Base-by-base conservation (phyloP, 2,888 invertebrate genomes). In the Eupithecia exiguata region DNA sequence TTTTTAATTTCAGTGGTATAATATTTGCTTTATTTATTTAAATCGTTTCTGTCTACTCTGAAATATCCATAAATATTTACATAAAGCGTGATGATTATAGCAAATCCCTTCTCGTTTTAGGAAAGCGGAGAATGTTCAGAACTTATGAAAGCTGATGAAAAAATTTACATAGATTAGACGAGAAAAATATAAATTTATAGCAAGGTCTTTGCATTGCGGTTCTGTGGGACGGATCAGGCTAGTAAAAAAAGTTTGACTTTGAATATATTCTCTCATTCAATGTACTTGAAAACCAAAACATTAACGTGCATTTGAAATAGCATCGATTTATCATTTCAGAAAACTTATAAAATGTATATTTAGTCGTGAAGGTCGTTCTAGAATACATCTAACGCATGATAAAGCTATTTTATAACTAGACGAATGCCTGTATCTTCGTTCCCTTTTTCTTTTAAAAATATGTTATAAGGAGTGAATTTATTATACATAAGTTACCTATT, bases 341-440 rank as follows among this genome's bases (percentile, higher is more conserved):
- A 43, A 25, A 14, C 6, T 40, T 25, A 66, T 43, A 38, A 66
- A 38, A 66, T 21, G 38, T 66, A 62, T 69, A 49, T 70, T 70
- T 68, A 68, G 62, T 43, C 46, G 40, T 25, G 46, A 30, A 71
- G 71, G 69, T 71, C 58, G 43, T 71, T 58, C 40, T 14, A 73
- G 18, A 72, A 58, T 68, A 70, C 30, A 40, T 70, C 62, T 68
- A 74, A 76, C 71, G 71, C n/a, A 74, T 71, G 66, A 77, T 74
- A 69, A 73, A 71, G 68, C 63, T 67, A 63, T 63, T 66, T 65
- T 25, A n/a, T 66, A n/a, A 25, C 14, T n/a, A n/a, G 40, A 40
- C 6, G 12, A 14, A 35, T 62, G 62, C 18, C 7, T 53, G 6
- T 21, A 30, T 35, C 16, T 30, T 35, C 14, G 58, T 25, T 62